A percentile compares a stretch with the other conserved stretches of the same genome.
Evolutionary conservation across 2,113 vertebrate species (phyloP).

Genomic region (Heterotis niloticus): DNA sequence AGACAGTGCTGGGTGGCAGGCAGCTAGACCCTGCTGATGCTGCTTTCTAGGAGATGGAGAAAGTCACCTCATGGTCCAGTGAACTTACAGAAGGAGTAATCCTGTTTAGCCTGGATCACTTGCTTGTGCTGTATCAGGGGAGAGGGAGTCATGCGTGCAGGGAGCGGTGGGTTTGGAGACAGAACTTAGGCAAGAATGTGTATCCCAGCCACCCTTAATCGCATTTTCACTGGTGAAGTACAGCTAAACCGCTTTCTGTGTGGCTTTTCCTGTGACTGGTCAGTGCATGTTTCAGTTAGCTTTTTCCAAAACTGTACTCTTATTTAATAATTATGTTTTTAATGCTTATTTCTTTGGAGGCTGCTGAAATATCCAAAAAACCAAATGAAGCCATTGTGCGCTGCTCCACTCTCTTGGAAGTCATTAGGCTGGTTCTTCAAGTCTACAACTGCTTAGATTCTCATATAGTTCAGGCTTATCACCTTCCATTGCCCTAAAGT

Average conservation of each 20-base stretch:
- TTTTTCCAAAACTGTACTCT: neutral
- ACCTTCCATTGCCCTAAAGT: too few relatives aligned
- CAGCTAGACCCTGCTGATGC: too few relatives aligned
- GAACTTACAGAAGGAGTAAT: neutral
- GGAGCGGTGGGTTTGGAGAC: neutral
- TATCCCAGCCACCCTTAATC: neutral
- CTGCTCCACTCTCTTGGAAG: neutral
- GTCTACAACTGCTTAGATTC: too few relatives aligned
- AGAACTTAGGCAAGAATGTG: neutral
- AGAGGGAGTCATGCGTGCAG: neutral
- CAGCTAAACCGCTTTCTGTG: neutral
- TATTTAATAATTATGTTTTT: too few relatives aligned
- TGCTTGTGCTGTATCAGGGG: neutral
- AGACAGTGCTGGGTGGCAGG: too few relatives aligned
- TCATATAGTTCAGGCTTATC: too few relatives aligned
- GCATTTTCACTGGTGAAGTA: neutral
- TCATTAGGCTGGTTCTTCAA: too few relatives aligned
- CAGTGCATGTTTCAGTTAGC: neutral
- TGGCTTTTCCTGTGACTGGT: neutral
- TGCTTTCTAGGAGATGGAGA: too few relatives aligned
- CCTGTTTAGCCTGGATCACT: neutral
- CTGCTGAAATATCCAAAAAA: neutral
- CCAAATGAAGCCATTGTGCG: too few relatives aligned
- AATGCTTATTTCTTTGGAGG: neutral
- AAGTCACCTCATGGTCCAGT: neutral